Conservation (phyloP, 2,888 invertebrate species). For the Phytoseiulus persimilis region DNA sequence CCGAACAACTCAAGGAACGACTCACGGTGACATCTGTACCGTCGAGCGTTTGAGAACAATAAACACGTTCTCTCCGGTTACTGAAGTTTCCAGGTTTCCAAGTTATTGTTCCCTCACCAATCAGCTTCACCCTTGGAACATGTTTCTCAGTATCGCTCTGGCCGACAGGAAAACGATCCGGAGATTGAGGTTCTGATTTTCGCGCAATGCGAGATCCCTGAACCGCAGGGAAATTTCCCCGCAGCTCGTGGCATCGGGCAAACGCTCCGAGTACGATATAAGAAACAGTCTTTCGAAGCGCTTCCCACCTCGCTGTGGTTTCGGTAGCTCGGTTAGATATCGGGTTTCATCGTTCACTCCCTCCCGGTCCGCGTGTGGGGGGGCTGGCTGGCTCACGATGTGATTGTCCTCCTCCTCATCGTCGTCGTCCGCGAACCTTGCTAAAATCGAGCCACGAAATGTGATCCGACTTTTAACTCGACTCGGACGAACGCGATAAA, state of each 20-base stretch:
- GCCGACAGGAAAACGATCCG: no score
- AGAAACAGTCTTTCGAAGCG: neutral
- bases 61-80: no score
- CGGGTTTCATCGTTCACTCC: slow-evolving; percentile 5
- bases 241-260: neutral
- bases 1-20: no score
- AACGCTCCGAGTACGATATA: neutral
- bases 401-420: neutral
- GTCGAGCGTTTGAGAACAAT: no score
- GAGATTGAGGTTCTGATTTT: no score
- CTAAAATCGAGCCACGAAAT: neutral
- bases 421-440: neutral
- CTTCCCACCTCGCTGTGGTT: neutral
- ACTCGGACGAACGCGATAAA: neutral
- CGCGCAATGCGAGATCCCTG: no score
- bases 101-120: no score
- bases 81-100: no score
- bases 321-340: neutral
- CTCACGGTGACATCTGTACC: no score
- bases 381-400: neutral
- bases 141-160: no score
- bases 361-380: neutral
- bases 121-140: no score
- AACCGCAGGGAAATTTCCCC: neutral
- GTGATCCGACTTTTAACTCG: slow-evolving; percentile 5